phyloP scores from a whole-genome alignment of 2,113 vertebrate genomes.

The Prochilodus magdalenae region DNA sequence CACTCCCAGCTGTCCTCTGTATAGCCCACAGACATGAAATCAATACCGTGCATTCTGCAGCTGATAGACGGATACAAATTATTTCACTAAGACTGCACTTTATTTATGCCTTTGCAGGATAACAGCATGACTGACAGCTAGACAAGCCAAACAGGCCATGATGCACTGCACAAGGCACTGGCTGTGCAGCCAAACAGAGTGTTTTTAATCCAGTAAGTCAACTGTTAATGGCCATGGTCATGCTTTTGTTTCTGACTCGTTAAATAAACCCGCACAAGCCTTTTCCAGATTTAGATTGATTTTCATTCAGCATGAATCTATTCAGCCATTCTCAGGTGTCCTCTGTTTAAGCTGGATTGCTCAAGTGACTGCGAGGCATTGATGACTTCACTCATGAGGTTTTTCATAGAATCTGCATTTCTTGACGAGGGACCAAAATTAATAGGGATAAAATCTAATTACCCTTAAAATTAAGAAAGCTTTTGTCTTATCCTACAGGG shows the following conservation, averaged over 20 bases:
- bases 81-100: constrained; percentile 64
- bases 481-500: too few species aligned
- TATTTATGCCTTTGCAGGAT: constrained; percentile 32
- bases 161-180: constrained; percentile 10
- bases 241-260: constrained; percentile 25
- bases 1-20: constrained; percentile 69
- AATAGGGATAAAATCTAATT: too few species aligned
- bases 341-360: neutral
- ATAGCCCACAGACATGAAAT: constrained; percentile 74
- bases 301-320: constrained; percentile 2
- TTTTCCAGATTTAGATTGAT: neutral
- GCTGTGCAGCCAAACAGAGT: constrained; percentile 18
- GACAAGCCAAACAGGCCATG: constrained; percentile 17
- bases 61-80: constrained; percentile 74
- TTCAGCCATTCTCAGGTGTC: constrained; percentile 11
- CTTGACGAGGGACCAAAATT: too few species aligned
- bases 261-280: neutral
- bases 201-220: constrained; percentile 1
- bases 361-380: neutral
- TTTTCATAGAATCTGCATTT: neutral
- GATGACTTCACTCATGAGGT: neutral
- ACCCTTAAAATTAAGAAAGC: too few species aligned
- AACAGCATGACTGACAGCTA: constrained; percentile 39
- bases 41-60: constrained; percentile 73
- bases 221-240: constrained; percentile 18